Percentiles rank a stretch among this genome's conserved stretches.
Conservation (phyloP, 2,797 vertebrate species). For the Semotilus atromaculatus region DNA sequence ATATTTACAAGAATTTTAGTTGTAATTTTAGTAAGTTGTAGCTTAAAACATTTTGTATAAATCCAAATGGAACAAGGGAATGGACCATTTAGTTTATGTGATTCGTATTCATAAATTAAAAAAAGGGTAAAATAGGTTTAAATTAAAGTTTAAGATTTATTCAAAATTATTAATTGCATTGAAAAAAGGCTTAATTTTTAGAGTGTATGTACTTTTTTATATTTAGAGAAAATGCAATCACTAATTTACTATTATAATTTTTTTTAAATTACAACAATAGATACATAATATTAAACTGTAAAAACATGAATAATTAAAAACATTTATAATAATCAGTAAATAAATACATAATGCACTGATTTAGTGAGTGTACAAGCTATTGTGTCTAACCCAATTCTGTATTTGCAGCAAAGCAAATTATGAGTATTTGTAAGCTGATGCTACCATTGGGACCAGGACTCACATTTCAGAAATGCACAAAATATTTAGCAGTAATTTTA, state of each 20-base stretch:
- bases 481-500: background rate
- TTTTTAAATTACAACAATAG: background rate
- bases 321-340: background rate
- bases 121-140: no score
- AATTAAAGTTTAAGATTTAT: no score
- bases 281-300: background rate
- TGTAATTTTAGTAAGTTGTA: no score
- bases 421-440: background rate
- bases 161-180: no score
- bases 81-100: no score
- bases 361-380: background rate
- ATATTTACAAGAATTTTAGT: no score
- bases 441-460: background rate
- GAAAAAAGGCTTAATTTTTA: no score
- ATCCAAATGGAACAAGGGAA: no score
- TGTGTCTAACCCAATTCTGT: background rate
- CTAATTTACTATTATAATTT: background rate
- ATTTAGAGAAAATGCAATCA: background rate
- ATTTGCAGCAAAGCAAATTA: background rate
- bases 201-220: background rate
- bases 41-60: no score
- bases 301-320: background rate
- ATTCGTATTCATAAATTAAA: no score
- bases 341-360: background rate
- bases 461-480: background rate